phyloP scores from a whole-genome alignment of 2,888 invertebrate species.

The Heliconius aoede region DNA sequence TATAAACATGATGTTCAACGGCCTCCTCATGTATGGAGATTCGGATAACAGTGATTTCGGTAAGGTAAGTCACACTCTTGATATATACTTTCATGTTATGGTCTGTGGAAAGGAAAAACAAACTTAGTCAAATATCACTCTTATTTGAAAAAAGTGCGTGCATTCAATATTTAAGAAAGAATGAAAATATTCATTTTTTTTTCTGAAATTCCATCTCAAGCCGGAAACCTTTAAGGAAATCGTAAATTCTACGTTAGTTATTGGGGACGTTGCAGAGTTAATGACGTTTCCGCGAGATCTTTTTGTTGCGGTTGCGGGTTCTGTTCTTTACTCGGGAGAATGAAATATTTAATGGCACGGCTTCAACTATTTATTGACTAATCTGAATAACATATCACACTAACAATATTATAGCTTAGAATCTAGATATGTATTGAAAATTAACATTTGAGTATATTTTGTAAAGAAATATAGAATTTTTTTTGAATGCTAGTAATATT shows the following conservation, averaged over 20 bases:
- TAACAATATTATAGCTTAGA: too few relatives aligned
- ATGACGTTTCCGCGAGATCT: conserved; percentile 7
- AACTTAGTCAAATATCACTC: too few relatives aligned
- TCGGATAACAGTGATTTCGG: conserved; percentile 74
- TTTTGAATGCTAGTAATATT: too few relatives aligned
- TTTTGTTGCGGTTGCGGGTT: background rate
- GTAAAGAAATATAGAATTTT: too few relatives aligned
- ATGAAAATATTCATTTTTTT: background rate
- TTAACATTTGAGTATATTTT: too few relatives aligned
- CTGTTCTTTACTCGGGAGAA: too few relatives aligned
- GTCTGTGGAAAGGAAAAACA: too few relatives aligned
- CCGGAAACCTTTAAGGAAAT: conserved; percentile 10
- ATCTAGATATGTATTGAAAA: too few relatives aligned
- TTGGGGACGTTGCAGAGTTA: background rate
- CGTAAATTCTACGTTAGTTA: conserved; percentile 19
- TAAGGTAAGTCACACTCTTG: conserved; percentile 61
- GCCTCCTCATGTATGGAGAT: conserved; percentile 70
- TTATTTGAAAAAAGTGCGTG: too few relatives aligned
- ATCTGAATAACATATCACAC: too few relatives aligned
- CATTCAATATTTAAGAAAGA: background rate
- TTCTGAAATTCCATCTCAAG: background rate
- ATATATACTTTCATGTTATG: too few relatives aligned
- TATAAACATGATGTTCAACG: conserved; percentile 75
- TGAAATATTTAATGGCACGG: background rate
- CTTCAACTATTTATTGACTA: too few relatives aligned